phyloP scores from a whole-genome alignment of 2,797 vertebrate species.

The Caiman crocodilus region DNA sequence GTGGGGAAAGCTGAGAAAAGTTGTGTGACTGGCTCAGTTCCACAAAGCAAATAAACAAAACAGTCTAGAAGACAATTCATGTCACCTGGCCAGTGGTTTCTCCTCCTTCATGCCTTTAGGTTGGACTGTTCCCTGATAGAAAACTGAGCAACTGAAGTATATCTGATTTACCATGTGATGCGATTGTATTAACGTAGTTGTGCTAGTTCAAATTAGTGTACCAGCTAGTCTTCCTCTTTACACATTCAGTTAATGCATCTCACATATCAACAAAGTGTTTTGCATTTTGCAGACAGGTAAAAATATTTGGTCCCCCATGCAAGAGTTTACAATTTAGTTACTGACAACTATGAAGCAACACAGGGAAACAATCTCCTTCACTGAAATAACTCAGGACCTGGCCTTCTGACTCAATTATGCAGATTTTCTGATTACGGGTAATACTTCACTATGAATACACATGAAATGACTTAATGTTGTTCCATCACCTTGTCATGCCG shows the following conservation, averaged over 20 bases:
- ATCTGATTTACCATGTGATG: background rate
- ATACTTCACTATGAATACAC: background rate
- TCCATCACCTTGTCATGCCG: background rate
- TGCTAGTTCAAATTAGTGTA: background rate
- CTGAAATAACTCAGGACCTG: background rate
- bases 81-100: background rate
- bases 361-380: background rate
- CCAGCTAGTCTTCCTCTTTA: background rate
- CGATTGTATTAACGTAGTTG: background rate
- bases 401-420: background rate
- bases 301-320: background rate
- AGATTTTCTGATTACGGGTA: background rate
- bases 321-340: background rate
- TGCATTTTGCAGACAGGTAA: background rate
- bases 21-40: background rate
- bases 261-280: background rate
- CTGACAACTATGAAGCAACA: background rate
- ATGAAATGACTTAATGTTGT: background rate
- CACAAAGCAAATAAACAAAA: background rate
- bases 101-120: background rate
- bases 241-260: background rate
- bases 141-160: background rate
- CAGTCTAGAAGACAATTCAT: background rate
- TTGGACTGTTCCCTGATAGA: background rate
- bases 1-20: fast-evolving